Evolutionary conservation across 2,113 vertebrate genomes (phyloP).

Genomic region (Mastomys natalensis): DNA sequence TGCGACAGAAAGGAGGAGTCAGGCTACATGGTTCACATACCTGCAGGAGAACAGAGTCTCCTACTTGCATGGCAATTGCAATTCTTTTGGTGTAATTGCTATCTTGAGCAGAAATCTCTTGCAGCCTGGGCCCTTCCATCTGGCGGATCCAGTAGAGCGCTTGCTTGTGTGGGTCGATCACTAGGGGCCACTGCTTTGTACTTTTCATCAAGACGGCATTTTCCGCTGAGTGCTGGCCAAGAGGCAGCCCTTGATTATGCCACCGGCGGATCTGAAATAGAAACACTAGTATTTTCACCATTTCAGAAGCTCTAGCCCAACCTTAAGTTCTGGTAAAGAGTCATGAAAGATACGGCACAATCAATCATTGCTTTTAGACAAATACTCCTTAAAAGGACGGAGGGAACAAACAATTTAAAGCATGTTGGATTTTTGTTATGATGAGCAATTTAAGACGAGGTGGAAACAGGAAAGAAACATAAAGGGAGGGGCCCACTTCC

Average conservation of each 20-base stretch:
- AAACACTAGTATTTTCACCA: background rate
- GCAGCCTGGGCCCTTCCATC: slow-evolving; percentile 79
- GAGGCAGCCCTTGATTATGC: slow-evolving; percentile 84
- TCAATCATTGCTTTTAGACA: background rate
- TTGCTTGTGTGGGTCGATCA: slow-evolving; percentile 85
- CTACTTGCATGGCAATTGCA: slow-evolving; percentile 78
- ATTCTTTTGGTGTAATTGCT: slow-evolving; percentile 72
- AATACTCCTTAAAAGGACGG: background rate
- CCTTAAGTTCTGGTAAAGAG: no score
- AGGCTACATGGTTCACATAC: slow-evolving; percentile 48
- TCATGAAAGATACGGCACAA: background rate
- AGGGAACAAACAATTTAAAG: background rate
- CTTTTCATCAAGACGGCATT: slow-evolving; percentile 84
- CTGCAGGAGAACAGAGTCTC: slow-evolving; percentile 81
- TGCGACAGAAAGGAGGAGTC: background rate
- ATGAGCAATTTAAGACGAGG: background rate
- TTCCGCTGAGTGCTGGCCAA: slow-evolving; percentile 80
- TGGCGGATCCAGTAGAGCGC: slow-evolving; percentile 81
- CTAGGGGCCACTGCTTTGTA: slow-evolving; percentile 82
- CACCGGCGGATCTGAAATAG: slow-evolving; percentile 79
- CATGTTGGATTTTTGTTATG: background rate
- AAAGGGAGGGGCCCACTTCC: background rate
- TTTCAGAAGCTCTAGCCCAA: background rate
- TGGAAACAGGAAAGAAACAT: background rate
- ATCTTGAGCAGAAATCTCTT: slow-evolving; percentile 73